These are phyloP conservation scores for Danio tinwini DNA, from an alignment of 2,797 vertebrate genomes.

Conservation along the genomic window DNA sequence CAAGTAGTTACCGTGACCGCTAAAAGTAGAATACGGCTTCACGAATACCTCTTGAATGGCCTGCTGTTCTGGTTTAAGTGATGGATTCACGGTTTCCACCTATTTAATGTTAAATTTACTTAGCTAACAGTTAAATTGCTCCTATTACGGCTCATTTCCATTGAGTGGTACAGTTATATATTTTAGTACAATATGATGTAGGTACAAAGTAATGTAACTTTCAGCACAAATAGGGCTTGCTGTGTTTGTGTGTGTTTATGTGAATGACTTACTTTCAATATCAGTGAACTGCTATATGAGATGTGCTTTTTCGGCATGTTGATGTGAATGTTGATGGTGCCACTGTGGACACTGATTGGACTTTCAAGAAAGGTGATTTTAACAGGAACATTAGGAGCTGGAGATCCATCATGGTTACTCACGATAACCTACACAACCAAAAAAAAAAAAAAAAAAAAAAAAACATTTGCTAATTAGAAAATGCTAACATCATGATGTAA, in stretches of 20 bases:
- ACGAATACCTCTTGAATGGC: slow-evolving; percentile 58
- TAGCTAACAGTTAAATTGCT: background rate
- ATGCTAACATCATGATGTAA: background rate
- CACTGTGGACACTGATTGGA: slow-evolving; percentile 29
- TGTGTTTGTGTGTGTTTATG: background rate
- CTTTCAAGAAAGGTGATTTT: slow-evolving; percentile 63
- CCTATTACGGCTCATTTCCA: no score
- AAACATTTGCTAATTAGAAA: background rate
- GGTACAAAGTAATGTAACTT: no score
- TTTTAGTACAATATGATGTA: no score
- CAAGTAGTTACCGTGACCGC: slow-evolving; percentile 54
- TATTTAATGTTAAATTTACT: slow-evolving; percentile 37
- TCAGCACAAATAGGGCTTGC: no score
- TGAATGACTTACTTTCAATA: slow-evolving; percentile 67
- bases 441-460: background rate
- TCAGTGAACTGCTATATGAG: rapidly evolving
- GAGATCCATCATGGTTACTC: slow-evolving; percentile 73
- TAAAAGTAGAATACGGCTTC: slow-evolving; percentile 10
- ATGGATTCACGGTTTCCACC: slow-evolving; percentile 67
- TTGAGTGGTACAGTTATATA: no score
- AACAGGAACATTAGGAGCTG: slow-evolving; percentile 64
- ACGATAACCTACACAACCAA: slow-evolving; percentile 69
- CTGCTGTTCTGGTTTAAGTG: slow-evolving; percentile 72
- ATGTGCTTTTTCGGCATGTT: slow-evolving; percentile 64
- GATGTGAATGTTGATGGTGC: slow-evolving; percentile 55